phyloP scores from a whole-genome alignment of 1,140 invertebrate genomes.

The Calosoma granatense region DNA sequence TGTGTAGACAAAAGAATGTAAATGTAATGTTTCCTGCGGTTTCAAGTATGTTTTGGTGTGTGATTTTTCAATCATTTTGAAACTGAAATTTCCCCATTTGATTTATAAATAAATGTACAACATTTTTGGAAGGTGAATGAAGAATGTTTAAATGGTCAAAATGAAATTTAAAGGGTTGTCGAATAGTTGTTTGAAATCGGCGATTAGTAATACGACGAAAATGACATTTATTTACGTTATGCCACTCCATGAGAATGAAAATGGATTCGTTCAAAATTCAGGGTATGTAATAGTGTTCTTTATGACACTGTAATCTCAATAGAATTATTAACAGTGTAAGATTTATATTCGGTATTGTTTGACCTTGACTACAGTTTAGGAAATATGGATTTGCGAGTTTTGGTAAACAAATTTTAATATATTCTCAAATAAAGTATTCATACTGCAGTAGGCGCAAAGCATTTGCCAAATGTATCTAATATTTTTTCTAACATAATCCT shows the following conservation, averaged over 20 bases:
- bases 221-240: conserved; percentile 35
- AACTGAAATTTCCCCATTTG: neutral
- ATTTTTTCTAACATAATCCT: neutral
- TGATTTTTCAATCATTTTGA: conserved; percentile 1
- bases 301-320: too few relatives aligned
- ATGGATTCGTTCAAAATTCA: conserved; percentile 29
- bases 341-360: too few relatives aligned
- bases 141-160: neutral
- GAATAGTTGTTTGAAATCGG: neutral
- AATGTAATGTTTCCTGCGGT: too few relatives aligned
- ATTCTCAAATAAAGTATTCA: too few relatives aligned
- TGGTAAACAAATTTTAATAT: too few relatives aligned
- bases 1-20: too few relatives aligned
- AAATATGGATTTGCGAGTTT: too few relatives aligned
- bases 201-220: conserved; percentile 12
- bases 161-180: conserved; percentile 2
- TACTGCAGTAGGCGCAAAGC: too few relatives aligned
- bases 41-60: neutral
- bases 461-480: too few relatives aligned
- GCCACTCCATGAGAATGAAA: conserved; percentile 30
- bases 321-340: too few relatives aligned
- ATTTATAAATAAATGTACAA: neutral
- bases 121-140: neutral
- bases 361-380: too few relatives aligned
- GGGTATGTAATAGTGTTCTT: conserved; percentile 26